Base-by-base conservation (phyloP, 2,888 invertebrate genomes). In the Netelia fuscicornis region DNA sequence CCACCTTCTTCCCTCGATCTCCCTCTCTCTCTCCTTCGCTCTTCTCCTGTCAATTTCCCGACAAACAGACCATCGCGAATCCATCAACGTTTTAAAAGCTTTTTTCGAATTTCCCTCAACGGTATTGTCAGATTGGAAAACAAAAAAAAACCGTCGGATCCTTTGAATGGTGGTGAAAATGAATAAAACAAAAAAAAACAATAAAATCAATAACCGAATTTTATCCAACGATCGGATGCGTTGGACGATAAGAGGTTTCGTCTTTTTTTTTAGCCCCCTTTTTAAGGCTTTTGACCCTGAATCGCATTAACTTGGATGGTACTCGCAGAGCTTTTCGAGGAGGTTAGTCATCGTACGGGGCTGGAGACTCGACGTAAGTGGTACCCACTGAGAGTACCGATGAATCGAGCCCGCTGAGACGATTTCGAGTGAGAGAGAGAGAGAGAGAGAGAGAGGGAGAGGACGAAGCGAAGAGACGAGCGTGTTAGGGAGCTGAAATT, bases 11-110 rank as follows among this genome's bases (percentile, higher is more conserved):
- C 56, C 64, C 56, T 74, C 10, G 56, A 2, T 20, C n/a, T 20
- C 23, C 48, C 70, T 37, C 56, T 60, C 42, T 13, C 9, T 52
- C 11, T 77, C 17, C 42, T 67, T 44, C n/a, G 17, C 56, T 52
- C 52, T 30, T n/a, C 3, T 54, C 37, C 37, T 37, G 37, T 37
- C 74, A 13, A 74, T 84, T 71, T 48, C 11, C 54, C 48, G 70
- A 78, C 75, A 65, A 79, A 71, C 64, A 79, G 20, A 62, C 70
- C 11, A 54, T 44, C 62, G 23, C 48, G 44, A 75, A 79, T 79
- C 75, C 75, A 85, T 82, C 70, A 65, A 76, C 48, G 58, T 48
- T 79, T 78, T 74, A 70, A 82, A 85, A 85, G 78, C 74, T 54
- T 75, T 74, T 75, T 52, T 56, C 52, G 8, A 58, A 70, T 37